phyloP scores from a whole-genome alignment of 2,888 invertebrate species.

The Chironomus riparius region DNA sequence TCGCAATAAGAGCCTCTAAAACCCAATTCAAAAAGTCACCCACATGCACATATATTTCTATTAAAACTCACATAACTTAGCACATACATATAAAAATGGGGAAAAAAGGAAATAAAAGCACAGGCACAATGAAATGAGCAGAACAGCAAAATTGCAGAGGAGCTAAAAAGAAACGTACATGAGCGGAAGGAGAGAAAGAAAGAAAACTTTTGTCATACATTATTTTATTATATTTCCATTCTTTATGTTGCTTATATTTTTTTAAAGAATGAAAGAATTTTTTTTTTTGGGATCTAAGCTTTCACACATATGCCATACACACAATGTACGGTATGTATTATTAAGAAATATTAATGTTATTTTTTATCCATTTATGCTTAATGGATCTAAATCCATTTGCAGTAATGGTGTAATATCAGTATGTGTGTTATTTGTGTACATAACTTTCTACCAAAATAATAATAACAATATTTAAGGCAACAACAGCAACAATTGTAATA shows the following conservation, averaged over 20 bases:
- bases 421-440: neutral
- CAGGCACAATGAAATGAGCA: no score
- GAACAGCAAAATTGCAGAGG: no score
- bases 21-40: no score
- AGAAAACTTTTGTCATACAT: neutral
- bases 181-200: neutral
- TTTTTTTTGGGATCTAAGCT: neutral
- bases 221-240: neutral
- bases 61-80: no score
- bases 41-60: no score
- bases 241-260: neutral
- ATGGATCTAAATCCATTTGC: conserved; percentile 16
- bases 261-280: neutral
- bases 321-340: neutral
- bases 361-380: conserved; percentile 26
- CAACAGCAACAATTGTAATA: neutral
- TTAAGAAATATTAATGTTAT: conserved; percentile 24
- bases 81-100: no score
- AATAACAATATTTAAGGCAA: no score
- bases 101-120: no score
- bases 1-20: no score
- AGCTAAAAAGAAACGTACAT: no score
- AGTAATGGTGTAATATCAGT: neutral
- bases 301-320: neutral
- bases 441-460: neutral